These are phyloP conservation scores for Isurus oxyrinchus DNA, from an alignment of 2,113 vertebrate species.

Conservation along the genomic window DNA sequence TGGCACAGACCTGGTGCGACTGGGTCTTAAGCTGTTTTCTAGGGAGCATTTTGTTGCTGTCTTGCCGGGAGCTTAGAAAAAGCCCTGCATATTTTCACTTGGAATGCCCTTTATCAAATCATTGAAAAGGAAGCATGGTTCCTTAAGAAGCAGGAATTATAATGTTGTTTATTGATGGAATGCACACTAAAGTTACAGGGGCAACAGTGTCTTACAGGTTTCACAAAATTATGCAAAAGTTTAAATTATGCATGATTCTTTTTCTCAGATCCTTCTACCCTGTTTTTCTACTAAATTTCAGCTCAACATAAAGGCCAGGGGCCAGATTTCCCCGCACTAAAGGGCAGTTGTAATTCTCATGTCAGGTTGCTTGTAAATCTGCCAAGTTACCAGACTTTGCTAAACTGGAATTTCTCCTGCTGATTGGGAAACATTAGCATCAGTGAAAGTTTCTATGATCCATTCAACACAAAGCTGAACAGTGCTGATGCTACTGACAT, in stretches of 20 bases:
- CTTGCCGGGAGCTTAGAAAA: background rate
- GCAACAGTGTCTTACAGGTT: background rate
- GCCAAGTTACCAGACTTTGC: conserved; percentile 32
- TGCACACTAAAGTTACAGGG: background rate
- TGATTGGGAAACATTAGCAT: conserved; percentile 30
- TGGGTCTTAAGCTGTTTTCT: background rate
- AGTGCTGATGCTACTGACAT: background rate
- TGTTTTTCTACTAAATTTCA: background rate
- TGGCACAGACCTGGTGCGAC: background rate
- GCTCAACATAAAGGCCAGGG: background rate
- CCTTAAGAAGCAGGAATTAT: background rate
- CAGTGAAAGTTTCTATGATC: conserved; percentile 24
- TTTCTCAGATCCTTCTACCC: background rate
- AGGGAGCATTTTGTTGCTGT: background rate
- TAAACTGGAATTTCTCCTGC: conserved; percentile 34
- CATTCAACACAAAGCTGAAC: conserved; percentile 26
- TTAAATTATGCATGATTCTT: background rate
- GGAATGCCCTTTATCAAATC: background rate
- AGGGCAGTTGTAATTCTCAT: conserved; percentile 27
- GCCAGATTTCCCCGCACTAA: background rate
- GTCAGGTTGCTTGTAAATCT: conserved; percentile 14
- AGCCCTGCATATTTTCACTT: background rate
- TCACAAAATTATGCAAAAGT: background rate
- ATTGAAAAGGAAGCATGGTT: too few relatives aligned
- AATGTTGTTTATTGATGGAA: background rate